Evolutionary conservation across 2,888 invertebrate species (phyloP), one percentile per base, ranked within the genome.

Genomic region (Craniophora ligustri): DNA sequence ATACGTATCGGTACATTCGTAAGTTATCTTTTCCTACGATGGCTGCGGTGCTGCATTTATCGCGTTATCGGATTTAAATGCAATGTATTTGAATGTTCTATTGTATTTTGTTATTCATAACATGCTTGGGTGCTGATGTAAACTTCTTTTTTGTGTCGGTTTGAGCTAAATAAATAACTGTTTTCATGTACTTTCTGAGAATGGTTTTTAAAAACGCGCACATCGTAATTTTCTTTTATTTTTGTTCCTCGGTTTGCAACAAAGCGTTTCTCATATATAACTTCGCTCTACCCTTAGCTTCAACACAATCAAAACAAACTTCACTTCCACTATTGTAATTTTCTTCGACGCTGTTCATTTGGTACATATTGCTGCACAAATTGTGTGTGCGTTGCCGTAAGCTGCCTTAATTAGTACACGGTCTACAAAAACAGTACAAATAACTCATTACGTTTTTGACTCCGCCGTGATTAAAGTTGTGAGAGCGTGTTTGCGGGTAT

Each of bases 391-490:
- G 30, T 50, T 55, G 46, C 67, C 10, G 28, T 61, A 55, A 35
- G 62, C 56, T 54, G 67, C 40, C 31, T 65, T 65, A 65, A 65
- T 65, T 65, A 65, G 67, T 55, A 45, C 50, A 35, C 41, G 35
- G 62, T 48, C 50, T 65, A 51, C 50, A 40, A 61, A 65, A 65
- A 55, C 67, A 64, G 49, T 60, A 60, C 67, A 65, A 65, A 61
- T 65, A 44, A 67, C 53, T 59, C 54, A 34, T 59, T 51, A 50
- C 38, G 64, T 61, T 70, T 67, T 65, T 72, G 64, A 55, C 55
- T 47, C 31, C 35, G 44, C 31, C 36, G 61, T 65, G 72, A 70
- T 72, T 70, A 72, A 70, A 72, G 19, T 61, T 59, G 55, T 50
- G 58, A 14, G 41, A 61, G 62, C 39, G 40, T 53, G 53, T 58